These are phyloP conservation scores for Caretta caretta DNA, from an alignment of 2,113 vertebrate species.

Conservation along the genomic window DNA sequence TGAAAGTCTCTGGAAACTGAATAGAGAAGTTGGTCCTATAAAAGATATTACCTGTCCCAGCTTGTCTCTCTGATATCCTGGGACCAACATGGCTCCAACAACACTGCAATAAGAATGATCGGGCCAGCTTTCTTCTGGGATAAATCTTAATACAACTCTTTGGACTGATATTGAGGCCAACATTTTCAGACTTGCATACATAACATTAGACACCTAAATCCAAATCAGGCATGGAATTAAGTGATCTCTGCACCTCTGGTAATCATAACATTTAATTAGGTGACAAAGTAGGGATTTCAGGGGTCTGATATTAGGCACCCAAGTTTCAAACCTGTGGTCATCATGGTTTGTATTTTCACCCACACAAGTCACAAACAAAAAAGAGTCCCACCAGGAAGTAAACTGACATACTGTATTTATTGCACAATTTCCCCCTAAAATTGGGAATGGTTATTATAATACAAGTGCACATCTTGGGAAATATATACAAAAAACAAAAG, in stretches of 20 bases:
- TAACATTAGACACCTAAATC: neutral
- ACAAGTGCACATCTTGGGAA: conserved; percentile 88
- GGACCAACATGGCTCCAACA: neutral
- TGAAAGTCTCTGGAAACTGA: neutral
- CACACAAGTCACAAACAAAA: neutral
- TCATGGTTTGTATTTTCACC: rapidly evolving
- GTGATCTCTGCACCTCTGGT: rapidly evolving
- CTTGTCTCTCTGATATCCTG: neutral
- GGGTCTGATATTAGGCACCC: rapidly evolving
- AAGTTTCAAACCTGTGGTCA: rapidly evolving
- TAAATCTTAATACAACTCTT: neutral
- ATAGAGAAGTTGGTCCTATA: neutral
- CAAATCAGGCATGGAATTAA: neutral
- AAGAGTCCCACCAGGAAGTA: conserved; percentile 41
- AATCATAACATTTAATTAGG: rapidly evolving
- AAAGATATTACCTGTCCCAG: neutral
- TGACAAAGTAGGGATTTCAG: neutral
- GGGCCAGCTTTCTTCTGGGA: neutral
- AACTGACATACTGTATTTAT: conserved; percentile 91
- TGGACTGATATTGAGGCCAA: neutral
- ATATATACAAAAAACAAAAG: conserved; percentile 94
- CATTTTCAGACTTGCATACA: neutral
- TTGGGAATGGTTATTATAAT: conserved; percentile 93
- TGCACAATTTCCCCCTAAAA: conserved; percentile 99
- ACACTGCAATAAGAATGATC: neutral